These are phyloP conservation scores for Apantesis nais DNA, from an alignment of 2,888 invertebrate species.

Conservation along the genomic window DNA sequence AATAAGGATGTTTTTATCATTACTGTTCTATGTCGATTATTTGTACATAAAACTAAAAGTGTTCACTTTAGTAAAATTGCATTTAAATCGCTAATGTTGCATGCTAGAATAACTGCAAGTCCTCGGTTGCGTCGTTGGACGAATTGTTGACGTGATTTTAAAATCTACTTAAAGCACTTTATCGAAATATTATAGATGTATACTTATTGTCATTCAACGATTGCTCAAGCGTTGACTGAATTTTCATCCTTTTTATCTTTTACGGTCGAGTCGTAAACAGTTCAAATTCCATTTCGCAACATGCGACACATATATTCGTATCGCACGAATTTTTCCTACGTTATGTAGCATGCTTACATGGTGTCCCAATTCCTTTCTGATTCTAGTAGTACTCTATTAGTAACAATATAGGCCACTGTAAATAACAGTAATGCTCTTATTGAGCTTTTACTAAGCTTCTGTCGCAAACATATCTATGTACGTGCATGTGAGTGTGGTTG, in stretches of 20 bases:
- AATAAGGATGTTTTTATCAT: conserved; percentile 62
- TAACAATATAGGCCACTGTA: conserved; percentile 65
- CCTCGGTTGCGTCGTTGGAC: conserved; percentile 55
- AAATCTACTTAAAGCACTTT: conserved; percentile 37
- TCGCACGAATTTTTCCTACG: conserved; percentile 54
- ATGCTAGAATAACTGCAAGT: conserved; percentile 67
- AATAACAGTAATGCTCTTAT: conserved; percentile 63
- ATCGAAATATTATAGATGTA: conserved; percentile 42
- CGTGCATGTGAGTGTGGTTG: conserved; percentile 65
- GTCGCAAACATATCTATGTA: conserved; percentile 83
- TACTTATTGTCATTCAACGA: conserved; percentile 64
- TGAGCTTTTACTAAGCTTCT: conserved; percentile 75
- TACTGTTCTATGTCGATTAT: conserved; percentile 64
- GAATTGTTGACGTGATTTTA: conserved; percentile 42
- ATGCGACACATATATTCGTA: conserved; percentile 27
- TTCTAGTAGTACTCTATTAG: conserved; percentile 61
- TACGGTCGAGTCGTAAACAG: conserved; percentile 16
- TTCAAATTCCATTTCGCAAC: conserved; percentile 27
- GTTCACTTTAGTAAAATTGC: conserved; percentile 82
- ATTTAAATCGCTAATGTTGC: conserved; percentile 82
- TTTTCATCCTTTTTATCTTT: conserved; percentile 53
- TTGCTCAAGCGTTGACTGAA: conserved; percentile 80
- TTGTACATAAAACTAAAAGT: conserved; percentile 81
- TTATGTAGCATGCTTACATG: conserved; percentile 64
- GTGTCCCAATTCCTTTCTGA: conserved; percentile 69